phyloP scores from a whole-genome alignment of 2,888 invertebrate species.

The Drosophila robusta region DNA sequence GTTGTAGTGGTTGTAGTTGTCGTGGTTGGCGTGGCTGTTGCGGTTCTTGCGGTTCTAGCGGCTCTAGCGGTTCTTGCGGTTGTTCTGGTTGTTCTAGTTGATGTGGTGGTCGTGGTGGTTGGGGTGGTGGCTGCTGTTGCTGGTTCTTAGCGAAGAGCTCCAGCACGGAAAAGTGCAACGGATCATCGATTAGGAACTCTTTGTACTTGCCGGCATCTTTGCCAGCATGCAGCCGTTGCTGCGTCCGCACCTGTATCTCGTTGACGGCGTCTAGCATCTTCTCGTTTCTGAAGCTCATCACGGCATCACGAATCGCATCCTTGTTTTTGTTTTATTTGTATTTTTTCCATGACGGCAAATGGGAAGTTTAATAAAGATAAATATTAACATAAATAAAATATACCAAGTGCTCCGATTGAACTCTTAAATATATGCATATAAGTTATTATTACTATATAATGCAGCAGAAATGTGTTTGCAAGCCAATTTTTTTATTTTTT shows the following conservation, averaged over 20 bases:
- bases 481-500: not conserved
- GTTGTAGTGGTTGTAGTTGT: conserved; percentile 25
- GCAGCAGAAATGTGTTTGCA: not conserved
- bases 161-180: conserved; percentile 61
- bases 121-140: conserved; percentile 44
- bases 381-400: not conserved
- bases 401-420: not conserved
- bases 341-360: not conserved
- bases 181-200: conserved; percentile 76
- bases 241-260: conserved; percentile 55
- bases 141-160: conserved; percentile 50
- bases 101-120: too few relatives aligned
- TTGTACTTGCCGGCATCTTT: conserved; percentile 32
- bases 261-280: conserved; percentile 37
- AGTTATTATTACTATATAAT: not conserved
- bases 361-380: conserved; percentile 4
- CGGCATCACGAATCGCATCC: conserved; percentile 19
- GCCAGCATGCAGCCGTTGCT: conserved; percentile 37
- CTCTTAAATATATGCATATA: not conserved
- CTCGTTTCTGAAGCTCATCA: conserved; percentile 25
- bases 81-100: too few relatives aligned
- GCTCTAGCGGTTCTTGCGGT: too few relatives aligned
- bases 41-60: not conserved
- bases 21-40: conserved; percentile 41
- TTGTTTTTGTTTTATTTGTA: conserved; percentile 2